Evolutionary conservation across 2,113 vertebrate genomes (phyloP).

Genomic region (Nothocercus julius): DNA sequence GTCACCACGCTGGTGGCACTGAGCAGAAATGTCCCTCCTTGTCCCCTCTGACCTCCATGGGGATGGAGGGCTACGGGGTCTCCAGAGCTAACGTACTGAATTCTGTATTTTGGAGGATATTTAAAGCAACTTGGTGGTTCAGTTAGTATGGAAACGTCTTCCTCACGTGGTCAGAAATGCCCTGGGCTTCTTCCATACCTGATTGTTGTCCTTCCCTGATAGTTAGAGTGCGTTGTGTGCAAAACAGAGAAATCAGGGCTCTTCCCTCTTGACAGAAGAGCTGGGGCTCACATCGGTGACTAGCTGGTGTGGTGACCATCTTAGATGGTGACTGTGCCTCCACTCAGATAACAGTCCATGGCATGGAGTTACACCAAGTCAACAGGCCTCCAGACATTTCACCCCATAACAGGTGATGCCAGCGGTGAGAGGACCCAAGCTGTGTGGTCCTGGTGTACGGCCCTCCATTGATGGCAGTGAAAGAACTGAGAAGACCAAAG

Average conservation of each 20-base stretch:
- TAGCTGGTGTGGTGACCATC: rapidly evolving
- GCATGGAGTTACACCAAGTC: background rate
- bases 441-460: background rate
- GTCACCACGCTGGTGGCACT: background rate
- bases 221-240: rapidly evolving
- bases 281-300: background rate
- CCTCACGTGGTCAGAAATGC: background rate
- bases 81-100: background rate
- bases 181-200: background rate
- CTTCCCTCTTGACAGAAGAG: rapidly evolving
- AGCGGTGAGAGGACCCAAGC: background rate
- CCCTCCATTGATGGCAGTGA: rapidly evolving
- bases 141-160: background rate
- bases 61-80: background rate
- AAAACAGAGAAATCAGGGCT: background rate
- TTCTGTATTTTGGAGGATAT: background rate
- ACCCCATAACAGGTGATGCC: background rate
- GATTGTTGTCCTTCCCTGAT: background rate
- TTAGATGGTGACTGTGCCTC: background rate
- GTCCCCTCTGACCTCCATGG: rapidly evolving
- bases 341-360: background rate
- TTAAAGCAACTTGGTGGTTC: background rate
- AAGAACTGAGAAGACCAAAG: background rate
- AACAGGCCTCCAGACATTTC: rapidly evolving
- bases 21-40: rapidly evolving